These are phyloP conservation scores for Mantis religiosa DNA, from an alignment of 2,888 invertebrate species.

Conservation along the genomic window DNA sequence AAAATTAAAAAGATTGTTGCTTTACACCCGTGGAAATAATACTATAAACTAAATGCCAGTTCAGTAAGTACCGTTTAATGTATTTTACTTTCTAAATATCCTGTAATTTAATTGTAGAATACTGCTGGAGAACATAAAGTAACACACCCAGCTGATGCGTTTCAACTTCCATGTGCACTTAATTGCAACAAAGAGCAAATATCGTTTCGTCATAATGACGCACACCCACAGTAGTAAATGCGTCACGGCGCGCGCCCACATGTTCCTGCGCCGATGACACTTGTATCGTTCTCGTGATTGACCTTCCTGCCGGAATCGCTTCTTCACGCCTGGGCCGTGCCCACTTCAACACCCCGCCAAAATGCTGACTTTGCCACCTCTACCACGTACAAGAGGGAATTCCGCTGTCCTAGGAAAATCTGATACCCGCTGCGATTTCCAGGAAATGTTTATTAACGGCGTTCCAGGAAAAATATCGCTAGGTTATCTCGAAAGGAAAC, in stretches of 20 bases:
- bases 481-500: not conserved
- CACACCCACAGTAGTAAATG: not conserved
- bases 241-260: not conserved
- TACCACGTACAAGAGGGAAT: not conserved
- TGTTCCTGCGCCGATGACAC: not conserved
- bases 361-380: not conserved
- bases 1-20: no score
- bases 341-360: not conserved
- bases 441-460: not conserved
- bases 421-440: not conserved
- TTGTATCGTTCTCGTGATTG: not conserved
- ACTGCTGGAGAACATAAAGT: no score
- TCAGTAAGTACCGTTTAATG: no score
- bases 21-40: no score
- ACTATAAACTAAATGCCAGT: no score
- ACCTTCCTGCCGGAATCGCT: not conserved
- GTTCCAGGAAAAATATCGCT: not conserved
- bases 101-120: no score
- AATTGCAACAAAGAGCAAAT: not conserved
- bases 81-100: no score
- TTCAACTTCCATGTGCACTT: not conserved
- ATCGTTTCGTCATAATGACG: not conserved
- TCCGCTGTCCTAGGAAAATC: not conserved
- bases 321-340: not conserved
- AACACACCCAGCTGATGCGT: not conserved